Evolutionary conservation across 2,797 vertebrate species (phyloP).

Genomic region (Discoglossus pictus): DNA sequence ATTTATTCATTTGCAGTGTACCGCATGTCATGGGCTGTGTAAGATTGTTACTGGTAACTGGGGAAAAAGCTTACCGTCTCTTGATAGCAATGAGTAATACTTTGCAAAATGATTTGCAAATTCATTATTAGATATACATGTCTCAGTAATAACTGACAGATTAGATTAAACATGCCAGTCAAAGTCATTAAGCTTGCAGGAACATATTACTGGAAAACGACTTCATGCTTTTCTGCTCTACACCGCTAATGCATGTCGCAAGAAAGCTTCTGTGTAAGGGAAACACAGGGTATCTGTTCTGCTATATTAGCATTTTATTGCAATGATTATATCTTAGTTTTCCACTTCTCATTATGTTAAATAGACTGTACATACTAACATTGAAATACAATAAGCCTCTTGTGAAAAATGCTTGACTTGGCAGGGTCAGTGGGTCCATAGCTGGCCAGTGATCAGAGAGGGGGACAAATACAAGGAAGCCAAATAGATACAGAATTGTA

Average conservation of each 20-base stretch:
- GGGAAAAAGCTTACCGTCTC: conserved; percentile 13
- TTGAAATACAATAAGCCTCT: too few species aligned
- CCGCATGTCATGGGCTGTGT: conserved; percentile 12
- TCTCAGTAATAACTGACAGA: conserved; percentile 58
- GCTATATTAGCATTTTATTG: not conserved
- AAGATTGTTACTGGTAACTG: conserved; percentile 1
- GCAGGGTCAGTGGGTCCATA: too few species aligned
- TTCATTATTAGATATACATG: conserved; percentile 54
- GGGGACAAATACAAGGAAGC: too few species aligned
- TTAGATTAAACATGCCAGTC: conserved; percentile 56
- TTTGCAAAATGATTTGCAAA: conserved; percentile 54
- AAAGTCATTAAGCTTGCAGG: conserved; percentile 39
- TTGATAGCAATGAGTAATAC: conserved; percentile 16
- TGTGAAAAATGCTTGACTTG: too few species aligned
- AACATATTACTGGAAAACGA: not conserved
- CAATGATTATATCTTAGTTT: too few species aligned
- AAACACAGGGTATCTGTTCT: not conserved
- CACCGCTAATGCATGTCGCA: not conserved
- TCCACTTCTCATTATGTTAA: too few species aligned
- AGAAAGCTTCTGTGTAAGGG: not conserved
- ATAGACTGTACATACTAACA: too few species aligned
- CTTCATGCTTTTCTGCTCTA: not conserved
- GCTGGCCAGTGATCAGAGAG: too few species aligned
- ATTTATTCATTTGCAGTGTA: conserved; percentile 21
- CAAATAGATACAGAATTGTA: too few species aligned